A percentile compares a stretch with the other conserved stretches of the same genome.
Evolutionary conservation across 2,888 invertebrate species (phyloP).

Genomic region (Chironomus riparius): DNA sequence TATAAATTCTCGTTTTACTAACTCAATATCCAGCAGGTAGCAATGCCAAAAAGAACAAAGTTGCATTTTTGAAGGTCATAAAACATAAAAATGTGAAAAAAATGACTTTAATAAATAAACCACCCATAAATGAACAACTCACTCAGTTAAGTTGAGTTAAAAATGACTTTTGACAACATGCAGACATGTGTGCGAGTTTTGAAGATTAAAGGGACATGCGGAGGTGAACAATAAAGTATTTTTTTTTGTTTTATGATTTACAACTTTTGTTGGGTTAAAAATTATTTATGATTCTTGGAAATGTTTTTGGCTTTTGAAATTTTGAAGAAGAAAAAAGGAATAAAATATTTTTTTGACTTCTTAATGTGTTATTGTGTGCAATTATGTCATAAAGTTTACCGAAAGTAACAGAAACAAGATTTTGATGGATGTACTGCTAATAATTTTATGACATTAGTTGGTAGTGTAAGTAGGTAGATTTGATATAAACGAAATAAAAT

Average conservation of each 20-base stretch:
- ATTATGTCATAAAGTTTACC: not conserved
- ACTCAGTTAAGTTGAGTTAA: not conserved
- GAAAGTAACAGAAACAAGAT: not conserved
- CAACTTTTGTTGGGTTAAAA: not conserved
- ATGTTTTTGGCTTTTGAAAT: not conserved
- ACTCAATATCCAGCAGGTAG: not conserved
- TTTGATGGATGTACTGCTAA: not conserved
- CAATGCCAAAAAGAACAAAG: not conserved
- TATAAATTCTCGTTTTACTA: too few relatives aligned
- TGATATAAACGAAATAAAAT: too few relatives aligned
- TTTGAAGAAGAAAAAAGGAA: too few relatives aligned
- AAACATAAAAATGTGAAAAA: conserved; percentile 4
- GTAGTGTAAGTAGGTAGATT: too few relatives aligned
- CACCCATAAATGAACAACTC: conserved; percentile 6
- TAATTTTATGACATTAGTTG: too few relatives aligned
- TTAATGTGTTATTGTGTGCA: not conserved
- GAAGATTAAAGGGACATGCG: not conserved
- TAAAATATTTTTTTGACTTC: not conserved
- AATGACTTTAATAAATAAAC: conserved; percentile 24
- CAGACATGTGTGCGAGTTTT: not conserved
- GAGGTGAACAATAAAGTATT: not conserved
- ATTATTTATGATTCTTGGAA: not conserved
- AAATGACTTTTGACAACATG: not conserved
- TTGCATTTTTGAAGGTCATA: conserved; percentile 18
- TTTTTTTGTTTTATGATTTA: not conserved